Base-by-base conservation (phyloP, 2,888 invertebrate genomes). In the Copidosoma aretas region DNA sequence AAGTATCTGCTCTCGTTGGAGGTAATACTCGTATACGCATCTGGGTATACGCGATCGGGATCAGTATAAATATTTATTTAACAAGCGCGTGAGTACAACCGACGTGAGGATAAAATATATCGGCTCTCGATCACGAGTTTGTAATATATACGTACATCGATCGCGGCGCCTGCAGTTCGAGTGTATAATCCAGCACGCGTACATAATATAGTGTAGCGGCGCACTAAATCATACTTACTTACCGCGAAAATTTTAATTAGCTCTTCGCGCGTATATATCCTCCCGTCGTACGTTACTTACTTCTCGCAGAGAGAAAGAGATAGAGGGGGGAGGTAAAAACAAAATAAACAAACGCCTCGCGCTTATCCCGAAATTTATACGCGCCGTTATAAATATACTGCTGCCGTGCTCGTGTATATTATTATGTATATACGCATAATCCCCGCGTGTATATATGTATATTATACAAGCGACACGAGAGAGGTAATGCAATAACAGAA, bases 361-460 rank as follows among this genome's bases (percentile, higher is more conserved):
- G 15, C 59, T 63, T 68, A 68, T 64, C 56, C 60, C 60, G 10
- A 60, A 60, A 68, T 64, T 64, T 64, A 68, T 64, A 49, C 25
- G 15, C 52, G 24, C 14, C 12, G n/a, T n/a, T n/a, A n/a, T n/a
- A n/a, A n/a, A n/a, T n/a, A n/a, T n/a, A n/a, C n/a, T n/a, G n/a
- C n/a, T n/a, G n/a, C n/a, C n/a, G n/a, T n/a, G n/a, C n/a, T n/a
- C n/a, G n/a, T n/a, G n/a, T 25, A 59, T 52, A 59, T 39, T 41
- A 3, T 21, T 51, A 60, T 51, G 32, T 17, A 14, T 53, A 24
- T 17, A 61, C 32, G 22, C 21, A 46, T 49, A 10, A 39, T 22
- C 25, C 49, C 46, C 22, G 14, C 24, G 14, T 15, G 51, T 49
- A 2, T 32, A 1, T 25, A 51, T 14, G 39, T 51, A 39, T 49